Evolutionary conservation across 2,797 vertebrate genomes (phyloP), one percentile per base, ranked within the genome.

Genomic region (Oreochromis grahami): DNA sequence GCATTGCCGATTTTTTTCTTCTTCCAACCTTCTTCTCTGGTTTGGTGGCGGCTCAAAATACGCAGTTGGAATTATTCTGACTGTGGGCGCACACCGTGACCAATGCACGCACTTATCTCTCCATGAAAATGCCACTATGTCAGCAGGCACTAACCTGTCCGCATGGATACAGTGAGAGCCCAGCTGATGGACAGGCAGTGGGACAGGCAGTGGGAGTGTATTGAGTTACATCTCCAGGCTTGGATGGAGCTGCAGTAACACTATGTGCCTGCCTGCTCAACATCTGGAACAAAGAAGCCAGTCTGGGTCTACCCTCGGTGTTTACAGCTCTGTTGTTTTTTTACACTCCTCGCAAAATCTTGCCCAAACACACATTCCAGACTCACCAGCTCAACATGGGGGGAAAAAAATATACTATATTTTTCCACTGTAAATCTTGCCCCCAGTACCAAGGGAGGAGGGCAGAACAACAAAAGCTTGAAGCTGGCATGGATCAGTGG

Each of bases 341-440:
- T 95, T 94, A 95, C 95, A 95, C 94, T 93, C 88, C 94, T 94
- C 77, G 26, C 95, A 95, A 93, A 92, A 94, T 88, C 88, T 86
- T 89, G 92, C 91, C 92, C 89, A 91, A 94, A 95, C 92, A 94
- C 94, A 95, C 95, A 96, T 95, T 96, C 95, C 95, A 95, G 90
- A 87, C 94, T 88, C 93, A 84, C 88, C 93, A 94, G 91, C 94
- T 94, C 95, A 93, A 95, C 94, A 94, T 88, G 91, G 90, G 89
- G 93, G 87, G 36, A 55, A 88, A 65, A 76, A 86, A 80, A 91
- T 89, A 86, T 81, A 84, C 77, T 82, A 92, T 92, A 93, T 94
- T 96, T 96, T 97, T 96, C 96, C 96, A 94, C 95, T 92, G 93
- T 95, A 95, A 96, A 96, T 95, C 90, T 91, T 89, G 83, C 84